Evolutionary conservation across 2,797 vertebrate species (phyloP).

Genomic region (Rhinogobio ventralis): DNA sequence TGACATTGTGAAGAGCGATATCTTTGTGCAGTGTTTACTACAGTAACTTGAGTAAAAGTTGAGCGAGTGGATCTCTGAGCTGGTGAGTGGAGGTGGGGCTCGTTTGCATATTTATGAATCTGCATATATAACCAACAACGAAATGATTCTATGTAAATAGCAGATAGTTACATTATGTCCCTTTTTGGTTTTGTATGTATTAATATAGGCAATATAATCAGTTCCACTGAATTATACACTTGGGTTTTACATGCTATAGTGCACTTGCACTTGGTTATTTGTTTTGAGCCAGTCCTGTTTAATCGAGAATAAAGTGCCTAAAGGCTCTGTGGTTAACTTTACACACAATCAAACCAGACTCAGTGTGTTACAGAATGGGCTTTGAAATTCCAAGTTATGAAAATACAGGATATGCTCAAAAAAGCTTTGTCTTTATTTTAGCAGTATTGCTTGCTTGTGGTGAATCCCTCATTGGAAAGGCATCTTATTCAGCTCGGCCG

Average conservation of each 20-base stretch:
- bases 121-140: too few relatives aligned
- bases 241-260: background rate
- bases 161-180: too few relatives aligned
- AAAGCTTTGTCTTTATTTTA: constrained; percentile 41
- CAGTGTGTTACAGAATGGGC: background rate
- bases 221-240: background rate
- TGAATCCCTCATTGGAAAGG: constrained; percentile 55
- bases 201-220: background rate
- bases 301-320: constrained; percentile 2
- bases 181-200: background rate
- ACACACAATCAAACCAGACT: constrained; percentile 17
- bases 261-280: background rate
- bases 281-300: constrained; percentile 1
- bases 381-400: constrained; percentile 23
- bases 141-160: background rate
- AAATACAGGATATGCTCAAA: constrained; percentile 24
- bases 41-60: too few relatives aligned
- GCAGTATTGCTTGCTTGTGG: constrained; percentile 50
- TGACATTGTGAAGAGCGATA: too few relatives aligned
- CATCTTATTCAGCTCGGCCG: constrained; percentile 36
- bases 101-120: too few relatives aligned
- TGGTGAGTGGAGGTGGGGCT: too few relatives aligned
- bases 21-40: too few relatives aligned
- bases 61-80: too few relatives aligned
- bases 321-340: background rate